Base-by-base conservation (phyloP, 1,140 invertebrate species). In the Calephelis virginiensis region DNA sequence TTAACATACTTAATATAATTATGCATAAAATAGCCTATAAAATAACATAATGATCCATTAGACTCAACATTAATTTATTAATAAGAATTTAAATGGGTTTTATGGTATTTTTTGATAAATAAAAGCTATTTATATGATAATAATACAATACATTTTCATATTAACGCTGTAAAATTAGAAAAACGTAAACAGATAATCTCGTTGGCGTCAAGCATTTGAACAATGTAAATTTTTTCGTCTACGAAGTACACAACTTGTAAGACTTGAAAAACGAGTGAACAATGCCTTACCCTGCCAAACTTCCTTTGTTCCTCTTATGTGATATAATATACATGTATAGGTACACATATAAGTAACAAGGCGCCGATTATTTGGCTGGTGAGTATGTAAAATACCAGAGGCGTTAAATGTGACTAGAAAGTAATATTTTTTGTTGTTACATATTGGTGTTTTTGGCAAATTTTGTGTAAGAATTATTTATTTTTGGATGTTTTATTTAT, bases 231-330 rank as follows among this genome's bases (percentile, higher is more conserved):
- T 82, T 80, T 82, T 79, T 79, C 73, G 77, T 81, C 82, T 85
- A 43, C 6, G 40, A 43, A 43, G 40, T 43, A 43, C 40, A 81
- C 75, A 76, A 79, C 66, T 71, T 73, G 71, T 66, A 76, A 81
- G 81, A 81, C 80, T 72, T 68, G 76, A 81, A 82, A 76, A 80
- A 71, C 69, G 78, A 74, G 68, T 68, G 76, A 80, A 88, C 85
- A 88, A 88, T 87, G 75, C 76, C 64, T 78, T 86, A 74, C 77
- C 66, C 77, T 82, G 78, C 83, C 81, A 85, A 86, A 88, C 82
- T 86, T 88, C 85, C 83, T 90, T 90, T 90, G 87, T 90, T 88
- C 83, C 85, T 82, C 83, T 76, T 79, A 79, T 66, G 77, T 50
- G 72, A 69, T 75, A 71, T 73, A 76, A 64, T 61, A 74, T 76